Percentiles rank a stretch among this genome's conserved stretches.
These are phyloP conservation scores for Myotis yumanensis DNA, from an alignment of 2,113 vertebrate species.

Conservation along the genomic window DNA sequence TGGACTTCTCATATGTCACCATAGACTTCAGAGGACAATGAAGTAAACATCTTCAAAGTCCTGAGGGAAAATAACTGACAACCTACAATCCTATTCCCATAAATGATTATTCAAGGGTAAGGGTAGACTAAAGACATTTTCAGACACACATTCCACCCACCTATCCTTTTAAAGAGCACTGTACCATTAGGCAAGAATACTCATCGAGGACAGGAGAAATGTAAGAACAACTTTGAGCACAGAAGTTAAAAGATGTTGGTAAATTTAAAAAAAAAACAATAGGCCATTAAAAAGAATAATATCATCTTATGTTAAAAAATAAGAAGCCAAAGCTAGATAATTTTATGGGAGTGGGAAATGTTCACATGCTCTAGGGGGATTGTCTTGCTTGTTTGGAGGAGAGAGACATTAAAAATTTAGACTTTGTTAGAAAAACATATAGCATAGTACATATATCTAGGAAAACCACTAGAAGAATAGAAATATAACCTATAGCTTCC, in stretches of 20 bases:
- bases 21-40: neutral
- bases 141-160: neutral
- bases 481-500: neutral
- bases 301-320: neutral
- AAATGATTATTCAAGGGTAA: neutral
- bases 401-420: neutral
- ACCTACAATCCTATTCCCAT: neutral
- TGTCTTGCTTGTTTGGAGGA: neutral
- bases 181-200: neutral
- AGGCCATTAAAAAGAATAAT: slow-evolving; percentile 1
- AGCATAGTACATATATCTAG: neutral
- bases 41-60: slow-evolving; percentile 6
- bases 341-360: neutral
- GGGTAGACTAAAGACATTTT: neutral
- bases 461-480: neutral
- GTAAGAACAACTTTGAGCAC: neutral
- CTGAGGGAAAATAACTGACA: neutral
- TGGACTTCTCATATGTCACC: neutral
- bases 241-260: neutral
- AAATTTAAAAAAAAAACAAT: slow-evolving; percentile 43
- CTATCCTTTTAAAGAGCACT: neutral
- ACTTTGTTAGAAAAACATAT: neutral
- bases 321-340: neutral
- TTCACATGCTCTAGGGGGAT: neutral
- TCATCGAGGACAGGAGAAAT: neutral